These are phyloP conservation scores for Cryptocephalus moraei DNA, from an alignment of 2,888 invertebrate genomes.

Conservation along the genomic window DNA sequence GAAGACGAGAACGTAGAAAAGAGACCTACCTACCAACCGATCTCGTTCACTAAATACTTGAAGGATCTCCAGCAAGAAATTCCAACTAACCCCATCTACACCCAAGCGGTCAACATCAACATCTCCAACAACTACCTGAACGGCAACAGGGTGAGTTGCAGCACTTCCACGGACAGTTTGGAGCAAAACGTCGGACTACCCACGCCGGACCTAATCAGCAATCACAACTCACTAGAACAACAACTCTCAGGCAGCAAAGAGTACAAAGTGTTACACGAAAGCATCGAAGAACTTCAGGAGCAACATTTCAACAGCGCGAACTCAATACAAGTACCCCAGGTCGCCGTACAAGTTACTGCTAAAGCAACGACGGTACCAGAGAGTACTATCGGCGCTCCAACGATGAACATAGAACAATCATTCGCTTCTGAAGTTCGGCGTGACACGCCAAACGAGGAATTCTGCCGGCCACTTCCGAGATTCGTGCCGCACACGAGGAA, in stretches of 20 bases:
- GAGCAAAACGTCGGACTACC: constrained; percentile 30
- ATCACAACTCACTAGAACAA: constrained; percentile 43
- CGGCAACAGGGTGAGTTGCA: constrained; percentile 34
- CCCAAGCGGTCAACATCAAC: constrained; percentile 49
- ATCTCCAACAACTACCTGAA: constrained; percentile 45
- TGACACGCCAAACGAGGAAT: constrained; percentile 13
- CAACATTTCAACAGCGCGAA: constrained; percentile 3
- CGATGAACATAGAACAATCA: constrained; percentile 19
- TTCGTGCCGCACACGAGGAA: constrained; percentile 13
- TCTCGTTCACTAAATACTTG: constrained; percentile 37
- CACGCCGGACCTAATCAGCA: constrained; percentile 49
- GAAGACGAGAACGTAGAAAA: constrained; percentile 21
- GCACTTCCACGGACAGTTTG: constrained; percentile 44
- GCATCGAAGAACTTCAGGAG: constrained; percentile 7
- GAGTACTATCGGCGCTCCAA: constrained; percentile 7
- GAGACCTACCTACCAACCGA: constrained; percentile 1
- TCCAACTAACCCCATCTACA: constrained; percentile 32
- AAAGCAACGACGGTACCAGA: constrained; percentile 6
- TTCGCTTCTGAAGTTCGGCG: constrained; percentile 24
- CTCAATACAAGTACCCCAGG: constrained; percentile 4
- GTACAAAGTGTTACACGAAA: constrained; percentile 9
- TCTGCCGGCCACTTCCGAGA: constrained; percentile 17
- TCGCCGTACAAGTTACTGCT: background rate
- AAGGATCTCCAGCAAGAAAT: constrained; percentile 18
- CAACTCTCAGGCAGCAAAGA: constrained; percentile 10